Conservation (phyloP, 2,113 vertebrate genomes). For the Neotoma lepida region DNA sequence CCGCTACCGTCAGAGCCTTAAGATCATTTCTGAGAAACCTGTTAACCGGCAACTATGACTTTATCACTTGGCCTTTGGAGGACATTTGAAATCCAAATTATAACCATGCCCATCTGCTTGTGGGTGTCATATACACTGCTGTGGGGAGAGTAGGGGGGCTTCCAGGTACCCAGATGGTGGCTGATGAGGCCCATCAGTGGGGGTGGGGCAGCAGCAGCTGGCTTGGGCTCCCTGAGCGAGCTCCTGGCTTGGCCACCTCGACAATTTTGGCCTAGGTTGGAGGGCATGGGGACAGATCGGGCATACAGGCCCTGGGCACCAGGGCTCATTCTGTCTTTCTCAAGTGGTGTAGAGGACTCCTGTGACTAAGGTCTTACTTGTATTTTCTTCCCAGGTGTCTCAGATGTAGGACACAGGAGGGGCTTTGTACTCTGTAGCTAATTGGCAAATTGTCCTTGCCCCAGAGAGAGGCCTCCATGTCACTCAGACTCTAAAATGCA, state of each 20-base stretch:
- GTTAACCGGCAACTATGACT: neutral
- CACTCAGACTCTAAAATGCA: rapidly evolving
- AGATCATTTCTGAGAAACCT: neutral
- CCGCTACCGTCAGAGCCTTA: neutral
- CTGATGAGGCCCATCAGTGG: neutral
- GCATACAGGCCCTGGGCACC: rapidly evolving
- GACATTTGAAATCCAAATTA: neutral
- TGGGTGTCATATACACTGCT: rapidly evolving
- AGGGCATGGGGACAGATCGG: neutral
- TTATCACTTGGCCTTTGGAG: neutral
- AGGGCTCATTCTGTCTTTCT: too few relatives aligned
- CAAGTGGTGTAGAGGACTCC: neutral
- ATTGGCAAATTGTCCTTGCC: neutral
- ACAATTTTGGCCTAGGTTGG: neutral
- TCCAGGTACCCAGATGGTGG: rapidly evolving
- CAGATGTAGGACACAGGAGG: neutral
- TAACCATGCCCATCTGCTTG: rapidly evolving
- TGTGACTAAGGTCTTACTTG: neutral
- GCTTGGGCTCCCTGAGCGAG: neutral
- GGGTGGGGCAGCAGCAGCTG: neutral
- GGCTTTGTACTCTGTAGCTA: rapidly evolving
- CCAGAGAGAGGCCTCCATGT: rapidly evolving
- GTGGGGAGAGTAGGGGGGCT: neutral
- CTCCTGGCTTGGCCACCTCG: neutral
- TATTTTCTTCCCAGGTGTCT: neutral